Base-by-base conservation (phyloP, 2,797 vertebrate species). In the Labroides dimidiatus region DNA sequence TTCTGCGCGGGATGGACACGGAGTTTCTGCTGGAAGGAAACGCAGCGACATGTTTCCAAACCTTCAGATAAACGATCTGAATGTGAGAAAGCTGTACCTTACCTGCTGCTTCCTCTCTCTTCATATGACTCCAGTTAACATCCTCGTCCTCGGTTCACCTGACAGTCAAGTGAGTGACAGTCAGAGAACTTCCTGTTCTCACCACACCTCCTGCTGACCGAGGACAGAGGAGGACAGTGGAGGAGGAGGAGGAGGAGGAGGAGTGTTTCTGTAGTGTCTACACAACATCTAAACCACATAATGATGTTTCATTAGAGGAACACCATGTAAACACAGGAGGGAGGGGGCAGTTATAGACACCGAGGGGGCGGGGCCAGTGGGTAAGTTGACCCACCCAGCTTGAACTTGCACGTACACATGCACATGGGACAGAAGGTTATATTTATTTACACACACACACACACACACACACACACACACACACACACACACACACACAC, bases 141-240 rank as follows among this genome's bases (percentile, higher is more conserved):
- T 49, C 48, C 48, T 47, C 20, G 10, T 47, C 45, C 45, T 47
- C 10, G 10, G 21, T 13, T 24, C 48, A 33, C 50, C 50, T 52
- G 24, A 33, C 17, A 11, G 8, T n/a, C 50, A 33, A 7, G 30
- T 33, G 50, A 17, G 16, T 30, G 15, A 51, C 49, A 10, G 24
- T 8, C 23, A 47, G 41, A 48, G 36, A 24, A 48, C 27, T n/a
- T n/a, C n/a, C 47, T 20, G 33, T 36, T 17, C 21, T 51, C 62
- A 56, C n/a, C 44, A 23, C 51, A 51, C 56, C 62, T 56, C 63
- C 47, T 23, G 47, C 47, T 48, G 47, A 48, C 20, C 6, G 47
- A 48, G 23, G 21, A 49, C 11, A 6, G 21, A 15, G 48, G 48
- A 9, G 20, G 48, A 21, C n/a, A n/a, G n/a, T n/a, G n/a, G n/a